These are phyloP conservation scores for Caenorhabditis sp. DNA, from an alignment of 2,888 invertebrate species.

Conservation along the genomic window DNA sequence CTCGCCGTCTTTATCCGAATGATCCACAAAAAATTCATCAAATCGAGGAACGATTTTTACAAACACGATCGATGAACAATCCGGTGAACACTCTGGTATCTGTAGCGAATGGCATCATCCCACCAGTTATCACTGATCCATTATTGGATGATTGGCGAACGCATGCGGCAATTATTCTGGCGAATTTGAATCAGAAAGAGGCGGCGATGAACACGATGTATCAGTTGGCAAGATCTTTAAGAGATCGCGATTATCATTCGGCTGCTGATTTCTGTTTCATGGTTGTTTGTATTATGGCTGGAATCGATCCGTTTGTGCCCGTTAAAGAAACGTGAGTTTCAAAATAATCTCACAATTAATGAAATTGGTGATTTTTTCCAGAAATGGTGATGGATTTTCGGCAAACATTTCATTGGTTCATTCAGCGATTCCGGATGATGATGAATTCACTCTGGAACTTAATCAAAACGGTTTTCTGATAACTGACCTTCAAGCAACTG, in stretches of 20 bases:
- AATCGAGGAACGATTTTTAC: conserved; percentile 59
- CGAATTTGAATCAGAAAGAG: conserved; percentile 32
- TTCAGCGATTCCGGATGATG: conserved; percentile 67
- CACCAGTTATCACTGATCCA: conserved; percentile 62
- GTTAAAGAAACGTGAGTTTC: conserved; percentile 19
- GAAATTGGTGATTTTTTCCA: conserved; percentile 1
- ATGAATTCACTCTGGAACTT: conserved; percentile 13
- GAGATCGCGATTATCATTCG: conserved; percentile 80
- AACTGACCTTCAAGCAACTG: conserved; percentile 64
- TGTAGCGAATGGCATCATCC: conserved; percentile 59
- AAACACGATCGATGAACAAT: conserved; percentile 56
- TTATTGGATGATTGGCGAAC: conserved; percentile 82
- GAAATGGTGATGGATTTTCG: conserved; percentile 48
- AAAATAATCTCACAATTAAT: no score
- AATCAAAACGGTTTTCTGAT: conserved; percentile 45
- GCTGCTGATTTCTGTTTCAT: conserved; percentile 96
- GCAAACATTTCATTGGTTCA: conserved; percentile 61
- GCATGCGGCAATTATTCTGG: conserved; percentile 92
- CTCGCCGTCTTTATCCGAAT: conserved; percentile 57
- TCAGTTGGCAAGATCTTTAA: conserved; percentile 60
- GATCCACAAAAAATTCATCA: conserved; percentile 48
- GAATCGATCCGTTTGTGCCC: conserved; percentile 51
- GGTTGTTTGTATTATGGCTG: conserved; percentile 77
- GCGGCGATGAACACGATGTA: conserved; percentile 62
- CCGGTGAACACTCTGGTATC: conserved; percentile 63